Evolutionary conservation across 2,888 invertebrate genomes (phyloP), one percentile per base, ranked within the genome.

Genomic region (Operophtera brumata): DNA sequence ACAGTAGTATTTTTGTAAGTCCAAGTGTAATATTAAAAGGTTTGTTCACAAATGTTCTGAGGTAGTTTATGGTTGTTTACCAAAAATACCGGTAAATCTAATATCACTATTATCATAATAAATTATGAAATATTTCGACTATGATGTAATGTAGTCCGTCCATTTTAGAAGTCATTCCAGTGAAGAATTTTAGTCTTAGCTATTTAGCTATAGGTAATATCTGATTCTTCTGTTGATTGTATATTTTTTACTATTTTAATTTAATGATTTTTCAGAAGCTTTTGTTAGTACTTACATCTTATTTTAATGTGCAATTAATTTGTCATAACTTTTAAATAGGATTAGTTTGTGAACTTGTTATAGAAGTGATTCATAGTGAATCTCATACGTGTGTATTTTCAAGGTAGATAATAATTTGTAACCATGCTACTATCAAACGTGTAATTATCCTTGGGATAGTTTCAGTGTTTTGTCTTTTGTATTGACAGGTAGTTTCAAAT

Each of bases 121-220:
- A 34, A n/a, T 34, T 13, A 13, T 13, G 13, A 14, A 35, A 11
- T 11, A 6, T 35, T 12, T 8, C 6, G 35, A 30, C 7, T 30
- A 48, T 44, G 44, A 40, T 30, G 36, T 36, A 37, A 56, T 37
- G 14, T 47, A 52, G 39, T 54, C 52, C 53, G 45, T 59, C 57
- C 57, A 55, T 28, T 36, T 48, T 50, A 25, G 11, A 35, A 35
- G 39, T 50, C 10, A 39, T 53, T 55, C 40, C 37, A 39, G 39
- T 53, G 42, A 37, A n/a, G 5, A 36, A 12, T 36, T 12, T 13
- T 4, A 36, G 13, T 8, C 13, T 36, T 36, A 34, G 34, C n/a
- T 34, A 4, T 34, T n/a, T 34, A 11, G n/a, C n/a, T 6, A 34
- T 4, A 6, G n/a, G 11, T 5, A 11, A 34, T 5, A n/a, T 3